These are phyloP conservation scores for Oryzias dopingdopingensis DNA, from an alignment of 2,797 vertebrate species.

Conservation along the genomic window DNA sequence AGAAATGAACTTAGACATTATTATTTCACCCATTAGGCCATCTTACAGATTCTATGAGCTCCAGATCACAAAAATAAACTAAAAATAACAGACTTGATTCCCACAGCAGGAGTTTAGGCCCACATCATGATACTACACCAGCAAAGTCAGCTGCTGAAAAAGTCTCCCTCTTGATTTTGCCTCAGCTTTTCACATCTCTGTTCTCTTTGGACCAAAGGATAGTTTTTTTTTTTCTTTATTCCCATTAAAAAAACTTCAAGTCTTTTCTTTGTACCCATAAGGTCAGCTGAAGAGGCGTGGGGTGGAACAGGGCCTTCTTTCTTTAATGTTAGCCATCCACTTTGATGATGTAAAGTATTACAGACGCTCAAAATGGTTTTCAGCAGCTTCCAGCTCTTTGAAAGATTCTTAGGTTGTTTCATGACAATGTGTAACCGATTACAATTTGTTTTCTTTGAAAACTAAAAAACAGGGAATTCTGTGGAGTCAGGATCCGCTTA, in stretches of 20 bases:
- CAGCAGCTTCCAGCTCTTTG: constrained; percentile 1
- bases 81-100: not conserved
- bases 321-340: not conserved
- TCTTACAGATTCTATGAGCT: too few species aligned
- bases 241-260: not conserved
- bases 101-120: not conserved
- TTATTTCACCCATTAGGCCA: too few species aligned
- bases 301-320: not conserved
- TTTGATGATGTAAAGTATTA: not conserved
- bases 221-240: not conserved
- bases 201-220: not conserved
- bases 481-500: too few species aligned
- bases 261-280: not conserved
- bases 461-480: too few species aligned
- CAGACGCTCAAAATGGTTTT: not conserved
- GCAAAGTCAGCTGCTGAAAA: not conserved
- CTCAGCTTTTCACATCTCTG: not conserved
- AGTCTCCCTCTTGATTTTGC: not conserved
- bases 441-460: too few species aligned
- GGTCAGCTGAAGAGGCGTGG: not conserved
- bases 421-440: too few species aligned
- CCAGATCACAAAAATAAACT: too few species aligned
- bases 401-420: too few species aligned
- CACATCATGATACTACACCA: not conserved
- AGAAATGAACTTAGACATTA: too few species aligned